Base-by-base conservation (phyloP, 2,888 invertebrate genomes). In the Ferrisia virgata region DNA sequence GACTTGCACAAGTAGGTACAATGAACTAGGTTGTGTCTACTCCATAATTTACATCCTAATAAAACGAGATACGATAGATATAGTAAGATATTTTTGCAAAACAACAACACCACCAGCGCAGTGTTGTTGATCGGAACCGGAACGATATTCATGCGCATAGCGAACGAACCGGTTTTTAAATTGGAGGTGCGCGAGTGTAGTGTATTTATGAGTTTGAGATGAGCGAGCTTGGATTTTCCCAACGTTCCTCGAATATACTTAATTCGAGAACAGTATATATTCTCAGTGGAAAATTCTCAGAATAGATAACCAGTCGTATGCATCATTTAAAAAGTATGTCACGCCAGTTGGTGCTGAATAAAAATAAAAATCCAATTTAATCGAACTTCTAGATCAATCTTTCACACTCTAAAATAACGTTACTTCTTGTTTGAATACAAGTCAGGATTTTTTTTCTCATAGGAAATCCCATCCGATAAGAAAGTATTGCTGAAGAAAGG, bases 391-490 rank as follows among this genome's bases (percentile, higher is more conserved):
- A n/a, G n/a, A n/a, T n/a, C n/a, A n/a, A n/a, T n/a, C n/a, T n/a
- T n/a, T n/a, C n/a, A n/a, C n/a, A n/a, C n/a, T n/a, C n/a, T n/a
- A n/a, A n/a, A n/a, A n/a, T n/a, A n/a, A n/a, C n/a, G n/a, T n/a
- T n/a, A n/a, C n/a, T n/a, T n/a, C n/a, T n/a, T n/a, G n/a, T n/a
- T n/a, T n/a, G n/a, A n/a, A n/a, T n/a, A n/a, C n/a, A n/a, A n/a
- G n/a, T n/a, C n/a, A n/a, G n/a, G n/a, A n/a, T n/a, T n/a, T n/a
- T 28, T 22, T 58, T 39, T 64, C 28, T 25, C 15, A 3, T 36
- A 85, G 85, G 85, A 85, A 85, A 83, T 85, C n/a, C 40, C 43
- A 18, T 36, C 53, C 15, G 40, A 81, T 5, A 83, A 82, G 25
- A 85, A 80, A 47, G 22, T 84, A 11, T 64, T 15, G n/a, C n/a